Base-by-base conservation (phyloP, 2,888 invertebrate species). In the Pyrgus malvae region DNA sequence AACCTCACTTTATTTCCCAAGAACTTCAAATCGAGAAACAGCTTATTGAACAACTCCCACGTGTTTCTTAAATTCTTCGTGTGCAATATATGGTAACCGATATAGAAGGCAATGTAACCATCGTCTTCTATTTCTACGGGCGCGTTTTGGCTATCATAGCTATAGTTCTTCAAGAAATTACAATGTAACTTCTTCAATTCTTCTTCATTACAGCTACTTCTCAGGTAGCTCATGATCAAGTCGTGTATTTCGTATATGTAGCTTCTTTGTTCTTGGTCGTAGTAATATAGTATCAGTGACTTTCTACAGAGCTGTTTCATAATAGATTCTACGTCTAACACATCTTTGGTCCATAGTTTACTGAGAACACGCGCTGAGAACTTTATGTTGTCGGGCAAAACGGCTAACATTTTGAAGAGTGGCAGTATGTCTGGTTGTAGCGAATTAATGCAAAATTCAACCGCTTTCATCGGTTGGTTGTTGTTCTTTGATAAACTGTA, bases 161-260 rank as follows among this genome's bases (percentile, higher is more conserved):
- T 70, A 68, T 94, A 95, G 48, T 91, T 91, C 11, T 89, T 82
- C 3, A 95, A 77, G 23, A 95, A 87, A 17, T 89, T 88, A 44
- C 77, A 74, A 62, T 95, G 95, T 57, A 92, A 74, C 50, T 81
- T 83, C 57, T 80, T 80, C 48, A 88, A 72, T 41, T 91, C 83
- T 0, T 86, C 80, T 0, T 78, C 69, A 1, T 70, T 80, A 0
- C 85, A 69, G 46, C 80, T 83, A 3, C 83, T 88, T 64, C 91
- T 91, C 5, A 95, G 77, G 68, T 93, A 94, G 50, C 91, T 90
- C 72, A 94, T 84, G 8, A 94, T 90, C 0, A 95, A 80, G 68
- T 94, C 93, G 69, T 95, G 95, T 40, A 95, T 91, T 58, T 94
- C 94, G 68, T 95, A 95, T 19, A 93, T 87, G 62, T 93, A 94